These are phyloP conservation scores for Acleris cristana DNA, from an alignment of 2,888 invertebrate genomes.

Conservation along the genomic window DNA sequence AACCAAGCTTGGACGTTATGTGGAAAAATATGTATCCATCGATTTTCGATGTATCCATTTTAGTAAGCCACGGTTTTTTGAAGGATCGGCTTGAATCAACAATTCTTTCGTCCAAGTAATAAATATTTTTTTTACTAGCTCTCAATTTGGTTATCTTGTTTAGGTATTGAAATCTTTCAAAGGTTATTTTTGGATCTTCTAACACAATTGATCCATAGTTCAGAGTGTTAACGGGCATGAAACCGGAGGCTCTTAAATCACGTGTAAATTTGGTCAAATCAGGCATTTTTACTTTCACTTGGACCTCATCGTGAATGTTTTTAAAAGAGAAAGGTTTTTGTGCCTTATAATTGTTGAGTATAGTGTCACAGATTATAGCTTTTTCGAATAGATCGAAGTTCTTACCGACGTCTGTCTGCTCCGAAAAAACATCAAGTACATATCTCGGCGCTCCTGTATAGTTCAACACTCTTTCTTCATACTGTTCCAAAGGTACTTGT, in stretches of 20 bases:
- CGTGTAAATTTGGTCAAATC: conserved; percentile 36
- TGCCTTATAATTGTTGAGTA: conserved; percentile 42
- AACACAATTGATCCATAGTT: conserved; percentile 47
- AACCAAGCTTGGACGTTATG: conserved; percentile 49
- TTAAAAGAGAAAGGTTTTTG: conserved; percentile 36
- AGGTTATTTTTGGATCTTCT: conserved; percentile 58
- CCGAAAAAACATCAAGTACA: conserved; percentile 39
- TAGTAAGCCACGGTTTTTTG: conserved; percentile 42
- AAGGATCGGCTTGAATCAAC: conserved; percentile 44
- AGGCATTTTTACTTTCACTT: conserved; percentile 25
- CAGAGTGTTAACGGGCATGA: conserved; percentile 41
- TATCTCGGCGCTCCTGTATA: conserved; percentile 49
- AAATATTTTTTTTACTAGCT: conserved; percentile 43
- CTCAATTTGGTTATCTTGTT: conserved; percentile 52
- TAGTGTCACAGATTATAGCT: conserved; percentile 43
- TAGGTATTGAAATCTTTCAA: conserved; percentile 56
- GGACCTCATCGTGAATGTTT: conserved; percentile 39
- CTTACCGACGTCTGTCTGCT: conserved; percentile 9
- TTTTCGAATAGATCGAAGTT: conserved; percentile 43
- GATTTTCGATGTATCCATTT: conserved; percentile 19
- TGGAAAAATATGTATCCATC: conserved; percentile 49
- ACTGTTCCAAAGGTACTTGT: conserved; percentile 46
- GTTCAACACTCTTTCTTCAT: conserved; percentile 46
- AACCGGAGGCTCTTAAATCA: conserved; percentile 48
- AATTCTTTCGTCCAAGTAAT: conserved; percentile 58